Percentiles rank a stretch among this genome's conserved stretches.
Evolutionary conservation across 2,797 vertebrate genomes (phyloP).

Genomic region (Thripadectes ignobilis): DNA sequence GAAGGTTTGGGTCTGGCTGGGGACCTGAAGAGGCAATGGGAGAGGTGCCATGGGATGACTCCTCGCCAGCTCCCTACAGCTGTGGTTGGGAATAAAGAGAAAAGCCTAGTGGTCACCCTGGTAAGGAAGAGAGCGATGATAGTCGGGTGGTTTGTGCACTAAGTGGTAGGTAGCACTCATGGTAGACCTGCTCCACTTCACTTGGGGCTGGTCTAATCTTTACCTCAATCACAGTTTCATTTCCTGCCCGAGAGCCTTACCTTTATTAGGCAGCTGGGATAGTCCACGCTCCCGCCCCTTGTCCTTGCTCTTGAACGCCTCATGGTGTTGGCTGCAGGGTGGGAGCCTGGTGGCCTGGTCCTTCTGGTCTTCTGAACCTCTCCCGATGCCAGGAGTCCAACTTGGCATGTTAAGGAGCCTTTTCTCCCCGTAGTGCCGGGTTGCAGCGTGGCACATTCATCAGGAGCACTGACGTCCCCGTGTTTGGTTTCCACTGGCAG

Average conservation of each 20-base stretch:
- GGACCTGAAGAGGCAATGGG: not conserved
- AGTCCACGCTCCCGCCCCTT: fast-evolving
- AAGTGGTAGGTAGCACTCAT: not conserved
- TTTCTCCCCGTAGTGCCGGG: not conserved
- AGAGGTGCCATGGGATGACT: not conserved
- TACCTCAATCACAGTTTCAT: constrained; percentile 1
- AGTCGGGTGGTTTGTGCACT: not conserved
- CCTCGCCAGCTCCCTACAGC: not conserved
- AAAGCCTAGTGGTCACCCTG: not conserved
- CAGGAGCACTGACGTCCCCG: constrained; percentile 49
- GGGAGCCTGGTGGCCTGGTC: not conserved
- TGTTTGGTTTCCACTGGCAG: constrained; percentile 48
- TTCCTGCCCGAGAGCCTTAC: constrained; percentile 10
- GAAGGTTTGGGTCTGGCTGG: not conserved
- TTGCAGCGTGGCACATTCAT: not conserved
- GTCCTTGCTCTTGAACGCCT: not conserved
- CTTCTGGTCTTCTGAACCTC: not conserved
- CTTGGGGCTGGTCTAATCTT: not conserved
- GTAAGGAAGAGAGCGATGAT: not conserved
- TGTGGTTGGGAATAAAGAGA: not conserved
- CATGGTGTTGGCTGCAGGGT: fast-evolving
- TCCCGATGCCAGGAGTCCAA: not conserved
- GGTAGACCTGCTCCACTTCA: not conserved
- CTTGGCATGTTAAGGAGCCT: constrained; percentile 3
- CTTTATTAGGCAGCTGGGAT: not conserved